A percentile compares a stretch with the other conserved stretches of the same genome.
Conservation (phyloP, 64 coral and sea anemone species). For the Anthopleura sola region DNA sequence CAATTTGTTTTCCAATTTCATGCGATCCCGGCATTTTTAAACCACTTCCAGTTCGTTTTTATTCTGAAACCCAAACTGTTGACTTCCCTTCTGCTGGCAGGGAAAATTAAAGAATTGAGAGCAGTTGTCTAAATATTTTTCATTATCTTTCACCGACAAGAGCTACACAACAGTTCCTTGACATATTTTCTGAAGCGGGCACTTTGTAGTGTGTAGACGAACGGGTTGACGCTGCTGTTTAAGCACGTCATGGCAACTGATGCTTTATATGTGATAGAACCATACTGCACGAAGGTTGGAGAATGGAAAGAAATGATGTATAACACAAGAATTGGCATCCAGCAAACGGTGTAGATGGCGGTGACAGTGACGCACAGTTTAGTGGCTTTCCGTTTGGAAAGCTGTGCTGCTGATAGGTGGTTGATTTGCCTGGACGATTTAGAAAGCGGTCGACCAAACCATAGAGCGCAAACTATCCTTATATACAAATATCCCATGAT, state of each 20-base stretch:
- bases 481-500: slow-evolving; percentile 35
- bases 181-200: slow-evolving; percentile 55
- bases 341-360: slow-evolving; percentile 39
- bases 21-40: too few species aligned
- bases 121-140: too few species aligned
- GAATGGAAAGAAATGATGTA: slow-evolving; percentile 36
- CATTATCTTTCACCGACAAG: neutral
- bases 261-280: slow-evolving; percentile 49
- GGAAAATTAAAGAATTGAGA: too few species aligned
- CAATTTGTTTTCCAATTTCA: too few species aligned
- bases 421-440: neutral
- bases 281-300: slow-evolving; percentile 16
- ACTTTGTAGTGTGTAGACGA: slow-evolving; percentile 80
- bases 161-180: slow-evolving; percentile 8
- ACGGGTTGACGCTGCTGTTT: slow-evolving; percentile 70
- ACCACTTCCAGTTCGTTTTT: too few species aligned
- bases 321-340: slow-evolving; percentile 45
- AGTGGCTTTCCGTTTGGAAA: slow-evolving; percentile 33
- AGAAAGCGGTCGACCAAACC: slow-evolving; percentile 19
- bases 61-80: too few species aligned
- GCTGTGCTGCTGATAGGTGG: neutral
- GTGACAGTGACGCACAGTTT: slow-evolving; percentile 42
- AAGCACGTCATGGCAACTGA: slow-evolving; percentile 54
- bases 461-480: slow-evolving; percentile 7
- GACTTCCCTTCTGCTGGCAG: too few species aligned